Evolutionary conservation across 2,113 vertebrate genomes (phyloP).

Genomic region (Toxotes jaculatrix): DNA sequence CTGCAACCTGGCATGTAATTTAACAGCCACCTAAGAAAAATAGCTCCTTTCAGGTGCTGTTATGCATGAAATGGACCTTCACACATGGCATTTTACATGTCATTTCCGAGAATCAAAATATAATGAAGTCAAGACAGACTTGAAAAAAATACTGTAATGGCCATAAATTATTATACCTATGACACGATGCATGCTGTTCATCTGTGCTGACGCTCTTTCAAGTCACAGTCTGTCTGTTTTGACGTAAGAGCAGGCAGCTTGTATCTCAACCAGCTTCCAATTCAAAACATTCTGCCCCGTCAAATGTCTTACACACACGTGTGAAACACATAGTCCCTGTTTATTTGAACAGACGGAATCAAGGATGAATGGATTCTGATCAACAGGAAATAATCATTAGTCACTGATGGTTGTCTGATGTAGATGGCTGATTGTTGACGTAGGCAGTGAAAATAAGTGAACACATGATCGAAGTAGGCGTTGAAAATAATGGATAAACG

Average conservation of each 20-base stretch:
- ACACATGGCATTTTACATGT: constrained; percentile 16
- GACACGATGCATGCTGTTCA: background rate
- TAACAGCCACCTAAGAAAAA: background rate
- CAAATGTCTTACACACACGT: background rate
- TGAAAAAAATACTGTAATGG: constrained; percentile 2
- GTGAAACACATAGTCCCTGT: background rate
- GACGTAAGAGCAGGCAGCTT: background rate
- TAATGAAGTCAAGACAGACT: constrained; percentile 6
- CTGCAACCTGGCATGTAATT: constrained; percentile 7
- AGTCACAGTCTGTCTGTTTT: background rate
- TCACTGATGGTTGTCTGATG: background rate
- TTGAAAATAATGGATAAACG: background rate
- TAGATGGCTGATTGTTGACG: background rate
- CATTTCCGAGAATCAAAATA: background rate
- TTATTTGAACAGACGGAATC: background rate
- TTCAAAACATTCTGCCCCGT: background rate
- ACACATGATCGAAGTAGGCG: background rate
- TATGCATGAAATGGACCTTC: constrained; percentile 28
- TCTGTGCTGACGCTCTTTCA: background rate
- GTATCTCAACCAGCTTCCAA: background rate
- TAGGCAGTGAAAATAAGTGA: background rate
- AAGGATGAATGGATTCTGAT: background rate
- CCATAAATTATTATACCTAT: background rate
- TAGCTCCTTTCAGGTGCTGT: background rate
- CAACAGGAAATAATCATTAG: background rate